Evolutionary conservation across 2,113 vertebrate species (phyloP).

Genomic region (Trogon melanurus): DNA sequence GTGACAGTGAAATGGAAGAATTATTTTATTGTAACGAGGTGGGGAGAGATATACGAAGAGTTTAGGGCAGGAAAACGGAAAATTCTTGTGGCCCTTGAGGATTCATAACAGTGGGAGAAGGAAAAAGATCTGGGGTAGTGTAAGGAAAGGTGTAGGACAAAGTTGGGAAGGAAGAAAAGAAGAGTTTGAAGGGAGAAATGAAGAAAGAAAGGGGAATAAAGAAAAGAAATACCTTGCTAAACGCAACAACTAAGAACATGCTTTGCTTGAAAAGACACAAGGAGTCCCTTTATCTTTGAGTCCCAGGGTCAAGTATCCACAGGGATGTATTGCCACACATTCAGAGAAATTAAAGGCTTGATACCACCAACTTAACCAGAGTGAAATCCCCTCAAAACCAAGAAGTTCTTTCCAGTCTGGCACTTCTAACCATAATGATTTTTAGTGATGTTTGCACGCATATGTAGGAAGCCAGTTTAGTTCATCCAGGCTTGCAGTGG

Average conservation of each 20-base stretch:
- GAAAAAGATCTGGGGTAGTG: constrained; percentile 17
- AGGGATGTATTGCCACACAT: rapidly evolving
- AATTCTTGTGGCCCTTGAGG: constrained; percentile 66
- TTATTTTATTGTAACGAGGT: constrained; percentile 61
- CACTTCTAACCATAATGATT: background rate
- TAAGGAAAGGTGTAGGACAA: constrained; percentile 15
- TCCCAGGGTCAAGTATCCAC: background rate
- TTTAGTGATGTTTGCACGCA: background rate
- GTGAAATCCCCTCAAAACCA: background rate
- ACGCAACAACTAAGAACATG: background rate
- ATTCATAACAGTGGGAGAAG: constrained; percentile 62
- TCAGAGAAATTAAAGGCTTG: background rate
- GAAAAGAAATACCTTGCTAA: background rate
- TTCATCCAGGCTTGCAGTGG: background rate
- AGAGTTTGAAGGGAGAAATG: background rate
- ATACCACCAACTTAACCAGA: background rate
- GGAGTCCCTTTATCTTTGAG: background rate
- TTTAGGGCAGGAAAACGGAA: constrained; percentile 40
- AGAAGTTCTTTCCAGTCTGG: background rate
- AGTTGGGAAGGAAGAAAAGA: background rate
- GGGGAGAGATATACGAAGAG: constrained; percentile 12
- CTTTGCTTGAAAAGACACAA: background rate
- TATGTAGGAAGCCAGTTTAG: rapidly evolving
- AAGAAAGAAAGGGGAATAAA: background rate
- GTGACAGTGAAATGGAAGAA: constrained; percentile 66